Percentiles rank a stretch among this genome's conserved stretches.
Evolutionary conservation across 2,888 invertebrate species (phyloP).

Genomic region (Phorcus lineatus): DNA sequence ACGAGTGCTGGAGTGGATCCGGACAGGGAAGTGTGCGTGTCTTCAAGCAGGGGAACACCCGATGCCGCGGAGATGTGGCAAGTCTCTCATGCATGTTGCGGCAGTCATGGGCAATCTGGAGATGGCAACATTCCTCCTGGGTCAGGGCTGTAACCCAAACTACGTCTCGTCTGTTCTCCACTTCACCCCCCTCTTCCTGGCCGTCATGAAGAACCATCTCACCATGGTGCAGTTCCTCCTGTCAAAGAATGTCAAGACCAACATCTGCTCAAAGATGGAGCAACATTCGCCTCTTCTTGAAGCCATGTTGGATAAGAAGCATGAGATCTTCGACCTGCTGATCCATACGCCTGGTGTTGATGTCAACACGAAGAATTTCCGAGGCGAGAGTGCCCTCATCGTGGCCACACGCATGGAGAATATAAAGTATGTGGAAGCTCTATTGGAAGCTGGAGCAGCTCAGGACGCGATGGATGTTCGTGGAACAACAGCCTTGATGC

Average conservation of each 20-base stretch:
- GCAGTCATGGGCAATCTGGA: slow-evolving; percentile 39
- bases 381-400: slow-evolving; percentile 49
- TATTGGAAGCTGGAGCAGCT: slow-evolving; percentile 63
- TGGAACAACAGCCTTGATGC: slow-evolving; percentile 53
- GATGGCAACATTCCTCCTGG: slow-evolving; percentile 31
- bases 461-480: slow-evolving; percentile 44
- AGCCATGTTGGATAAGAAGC: slow-evolving; percentile 48
- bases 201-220: slow-evolving; percentile 39
- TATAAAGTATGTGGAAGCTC: slow-evolving; percentile 43
- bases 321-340: slow-evolving; percentile 47
- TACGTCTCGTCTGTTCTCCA: slow-evolving; percentile 34
- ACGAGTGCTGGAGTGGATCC: slow-evolving; percentile 24
- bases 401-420: slow-evolving; percentile 49
- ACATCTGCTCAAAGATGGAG: slow-evolving; percentile 35
- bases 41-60: background rate
- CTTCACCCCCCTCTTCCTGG: slow-evolving; percentile 52
- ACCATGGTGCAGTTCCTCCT: slow-evolving; percentile 51
- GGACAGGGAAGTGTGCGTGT: slow-evolving; percentile 37
- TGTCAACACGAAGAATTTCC: slow-evolving; percentile 43
- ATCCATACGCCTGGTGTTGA: slow-evolving; percentile 42
- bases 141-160: slow-evolving; percentile 44
- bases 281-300: slow-evolving; percentile 45
- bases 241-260: slow-evolving; percentile 46
- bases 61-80: slow-evolving; percentile 18
- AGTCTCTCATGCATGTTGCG: slow-evolving; percentile 47